Evolutionary conservation across 2,888 invertebrate genomes (phyloP), one percentile per base, ranked within the genome.

Genomic region (Zelleria hepariella): DNA sequence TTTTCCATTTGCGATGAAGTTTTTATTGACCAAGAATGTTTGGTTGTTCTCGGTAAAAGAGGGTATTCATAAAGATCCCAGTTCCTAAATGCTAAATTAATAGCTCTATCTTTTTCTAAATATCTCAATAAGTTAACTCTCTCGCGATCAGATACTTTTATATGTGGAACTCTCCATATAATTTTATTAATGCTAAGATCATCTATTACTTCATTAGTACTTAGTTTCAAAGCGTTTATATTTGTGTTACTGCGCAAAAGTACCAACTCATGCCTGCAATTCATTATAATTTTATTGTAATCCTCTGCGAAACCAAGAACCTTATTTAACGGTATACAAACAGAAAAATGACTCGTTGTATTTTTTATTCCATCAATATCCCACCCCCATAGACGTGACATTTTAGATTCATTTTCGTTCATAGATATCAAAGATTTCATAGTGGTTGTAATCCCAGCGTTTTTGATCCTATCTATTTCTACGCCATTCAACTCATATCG

Each of bases 51-150:
- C 21, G 72, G 75, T 59, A 80, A 58, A 58, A 68, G 52, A 3
- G 75, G 75, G 65, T 74, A 75, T 63, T 74, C 73, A 60, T 74
- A 72, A 24, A 80, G 60, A 59, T 78, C 76, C 77, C 78, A 79
- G 58, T 71, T 71, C 57, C 78, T 62, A 64, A 73, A 77, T 65
- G 59, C 61, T 52, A 64, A 66, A 63, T 61, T 73, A 65, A 58
- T 71, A 61, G 54, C 70, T 67, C 57, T 71, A 65, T 67, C 74
- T 73, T 59, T 65, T 60, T 65, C 65, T 58, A 64, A 62, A 21
- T 60, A n/a, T 60, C 59, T 49, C n/a, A 49, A 49, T 24, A 59
- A 42, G 58, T 57, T 60, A 1, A 59, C 26, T 54, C 52, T 25
- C 15, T 57, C 51, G 8, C 58, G 53, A 48, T 48, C 60, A 27